These are phyloP conservation scores for Palaemon carinicauda DNA, from an alignment of 1,140 invertebrate genomes.

Conservation along the genomic window DNA sequence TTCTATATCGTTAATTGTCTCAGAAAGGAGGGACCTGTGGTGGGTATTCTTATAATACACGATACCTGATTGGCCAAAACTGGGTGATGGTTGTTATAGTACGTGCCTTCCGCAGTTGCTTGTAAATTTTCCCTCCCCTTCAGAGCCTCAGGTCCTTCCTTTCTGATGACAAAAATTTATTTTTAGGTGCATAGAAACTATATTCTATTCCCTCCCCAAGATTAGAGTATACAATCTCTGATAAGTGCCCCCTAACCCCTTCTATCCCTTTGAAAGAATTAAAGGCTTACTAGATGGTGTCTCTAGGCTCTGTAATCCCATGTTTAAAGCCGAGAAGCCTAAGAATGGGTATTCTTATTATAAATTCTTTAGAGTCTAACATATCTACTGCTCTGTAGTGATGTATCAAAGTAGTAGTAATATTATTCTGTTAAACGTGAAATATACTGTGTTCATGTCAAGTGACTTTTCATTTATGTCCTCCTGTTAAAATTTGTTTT, in stretches of 20 bases:
- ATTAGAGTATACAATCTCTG: background rate
- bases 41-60: background rate
- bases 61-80: slow-evolving; percentile 32
- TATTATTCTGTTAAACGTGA: slow-evolving; percentile 55
- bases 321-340: slow-evolving; percentile 55
- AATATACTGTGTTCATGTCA: slow-evolving; percentile 57
- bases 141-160: slow-evolving; percentile 47
- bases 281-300: slow-evolving; percentile 52
- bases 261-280: background rate
- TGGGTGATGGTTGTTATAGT: slow-evolving; percentile 29
- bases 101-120: slow-evolving; percentile 51
- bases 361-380: slow-evolving; percentile 49
- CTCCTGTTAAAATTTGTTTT: too few species aligned
- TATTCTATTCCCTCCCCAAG: background rate
- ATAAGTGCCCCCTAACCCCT: too few species aligned
- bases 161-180: slow-evolving; percentile 34
- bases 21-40: slow-evolving; percentile 49
- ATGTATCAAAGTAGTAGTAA: slow-evolving; percentile 53
- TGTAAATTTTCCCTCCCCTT: slow-evolving; percentile 13
- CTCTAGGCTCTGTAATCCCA: slow-evolving; percentile 48
- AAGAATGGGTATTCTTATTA: slow-evolving; percentile 25
- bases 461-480: background rate
- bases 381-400: slow-evolving; percentile 56
- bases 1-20: slow-evolving; percentile 22
- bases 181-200: slow-evolving; percentile 41